Conservation (phyloP, 1,140 invertebrate species). For the Prorops nasuta region DNA sequence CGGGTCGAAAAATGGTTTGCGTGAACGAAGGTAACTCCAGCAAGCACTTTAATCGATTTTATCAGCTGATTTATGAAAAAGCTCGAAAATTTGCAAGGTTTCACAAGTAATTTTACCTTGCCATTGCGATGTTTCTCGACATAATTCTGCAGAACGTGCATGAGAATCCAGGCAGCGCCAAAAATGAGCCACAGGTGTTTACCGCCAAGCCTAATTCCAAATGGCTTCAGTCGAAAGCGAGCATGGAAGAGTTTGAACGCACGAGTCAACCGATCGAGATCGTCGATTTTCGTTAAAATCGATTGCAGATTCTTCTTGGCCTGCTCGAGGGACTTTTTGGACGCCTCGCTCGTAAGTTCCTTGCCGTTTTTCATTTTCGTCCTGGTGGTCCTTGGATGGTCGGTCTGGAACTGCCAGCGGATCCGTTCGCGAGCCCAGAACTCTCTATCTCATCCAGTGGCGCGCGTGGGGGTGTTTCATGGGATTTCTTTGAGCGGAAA, state of each 20-base stretch:
- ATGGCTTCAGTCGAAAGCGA: slow-evolving; percentile 15
- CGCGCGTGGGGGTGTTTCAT: slow-evolving; percentile 21
- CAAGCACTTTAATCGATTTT: too few relatives aligned
- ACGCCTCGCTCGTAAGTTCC: slow-evolving; percentile 1
- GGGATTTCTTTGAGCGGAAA: too few relatives aligned
- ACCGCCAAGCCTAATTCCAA: slow-evolving; percentile 10
- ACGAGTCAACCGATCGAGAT: slow-evolving; percentile 6
- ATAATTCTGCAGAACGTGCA: slow-evolving; percentile 15
- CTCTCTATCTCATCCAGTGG: slow-evolving; percentile 23
- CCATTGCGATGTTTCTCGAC: slow-evolving; percentile 12
- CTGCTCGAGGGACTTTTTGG: slow-evolving; percentile 19
- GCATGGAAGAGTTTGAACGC: slow-evolving; percentile 16
- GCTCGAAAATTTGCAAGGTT: not conserved
- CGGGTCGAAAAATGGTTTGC: slow-evolving; percentile 67
- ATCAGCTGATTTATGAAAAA: too few relatives aligned
- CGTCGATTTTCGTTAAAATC: slow-evolving; percentile 28
- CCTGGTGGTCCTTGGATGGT: slow-evolving; percentile 24
- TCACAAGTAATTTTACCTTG: slow-evolving; percentile 20
- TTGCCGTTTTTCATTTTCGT: slow-evolving; percentile 18
- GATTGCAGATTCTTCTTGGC: slow-evolving; percentile 31
- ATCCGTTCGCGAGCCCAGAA: slow-evolving; percentile 16
- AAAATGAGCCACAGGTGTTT: slow-evolving; percentile 24
- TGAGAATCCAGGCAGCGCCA: slow-evolving; percentile 21
- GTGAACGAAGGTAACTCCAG: slow-evolving; percentile 61
- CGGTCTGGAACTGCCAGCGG: slow-evolving; percentile 19